Evolutionary conservation across 92 coral and sea anemone genomes (phyloP).

Genomic region (Umimayanthus chanpuru): DNA sequence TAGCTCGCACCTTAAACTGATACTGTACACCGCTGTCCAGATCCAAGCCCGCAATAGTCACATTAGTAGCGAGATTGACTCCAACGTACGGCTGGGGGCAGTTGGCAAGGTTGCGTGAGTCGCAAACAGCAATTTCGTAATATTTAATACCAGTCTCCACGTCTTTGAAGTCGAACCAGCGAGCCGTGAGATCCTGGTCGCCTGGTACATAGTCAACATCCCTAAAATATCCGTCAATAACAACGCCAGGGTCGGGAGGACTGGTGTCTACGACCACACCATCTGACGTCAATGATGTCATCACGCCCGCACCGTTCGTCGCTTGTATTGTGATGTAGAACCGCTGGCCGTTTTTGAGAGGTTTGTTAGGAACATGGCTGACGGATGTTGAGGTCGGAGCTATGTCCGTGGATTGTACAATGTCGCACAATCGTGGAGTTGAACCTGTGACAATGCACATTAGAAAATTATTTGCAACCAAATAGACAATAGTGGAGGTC

Average conservation of each 20-base stretch:
- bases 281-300: slow-evolving; percentile 71
- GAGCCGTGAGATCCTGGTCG: slow-evolving; percentile 64
- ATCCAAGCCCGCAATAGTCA: slow-evolving; percentile 76
- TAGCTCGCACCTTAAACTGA: slow-evolving; percentile 68
- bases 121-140: slow-evolving; percentile 82
- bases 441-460: slow-evolving; percentile 9
- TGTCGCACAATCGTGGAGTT: slow-evolving; percentile 67
- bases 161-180: slow-evolving; percentile 82
- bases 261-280: slow-evolving; percentile 87
- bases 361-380: slow-evolving; percentile 50
- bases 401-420: slow-evolving; percentile 41
- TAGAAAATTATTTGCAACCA: too few species aligned
- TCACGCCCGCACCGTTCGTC: slow-evolving; percentile 87
- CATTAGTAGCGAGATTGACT: slow-evolving; percentile 64
- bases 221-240: slow-evolving; percentile 63
- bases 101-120: slow-evolving; percentile 59
- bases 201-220: slow-evolving; percentile 74
- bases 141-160: slow-evolving; percentile 75
- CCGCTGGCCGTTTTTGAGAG: slow-evolving; percentile 72
- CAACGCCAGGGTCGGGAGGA: slow-evolving; percentile 77
- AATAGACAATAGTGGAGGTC: too few species aligned
- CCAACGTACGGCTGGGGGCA: slow-evolving; percentile 77
- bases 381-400: slow-evolving; percentile 54
- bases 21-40: slow-evolving; percentile 77
- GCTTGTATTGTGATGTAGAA: slow-evolving; percentile 79